Evolutionary conservation across 1,140 invertebrate genomes (phyloP).

Genomic region (Eupeodes corollae): DNA sequence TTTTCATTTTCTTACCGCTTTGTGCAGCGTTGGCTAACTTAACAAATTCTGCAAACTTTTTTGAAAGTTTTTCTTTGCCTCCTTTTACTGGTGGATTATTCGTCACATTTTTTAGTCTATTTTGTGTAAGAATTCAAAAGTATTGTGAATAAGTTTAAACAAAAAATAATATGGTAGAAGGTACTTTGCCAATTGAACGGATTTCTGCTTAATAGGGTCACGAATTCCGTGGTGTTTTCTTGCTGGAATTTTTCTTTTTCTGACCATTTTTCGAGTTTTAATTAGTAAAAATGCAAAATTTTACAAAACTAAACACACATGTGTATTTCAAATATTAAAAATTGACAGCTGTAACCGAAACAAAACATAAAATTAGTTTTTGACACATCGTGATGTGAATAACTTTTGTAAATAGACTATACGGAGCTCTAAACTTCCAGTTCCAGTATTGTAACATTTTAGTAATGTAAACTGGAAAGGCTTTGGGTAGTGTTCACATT

Average conservation of each 20-base stretch:
- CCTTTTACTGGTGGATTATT: slow-evolving; percentile 27
- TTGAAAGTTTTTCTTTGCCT: slow-evolving; percentile 27
- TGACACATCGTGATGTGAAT: too few species aligned
- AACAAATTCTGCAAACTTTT: slow-evolving; percentile 27
- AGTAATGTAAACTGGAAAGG: too few species aligned
- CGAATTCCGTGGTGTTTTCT: slow-evolving; percentile 34
- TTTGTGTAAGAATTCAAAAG: background rate
- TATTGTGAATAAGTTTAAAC: background rate
- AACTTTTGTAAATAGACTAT: too few species aligned
- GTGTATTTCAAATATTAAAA: too few species aligned
- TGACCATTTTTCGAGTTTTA: slow-evolving; percentile 18
- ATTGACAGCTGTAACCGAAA: too few species aligned
- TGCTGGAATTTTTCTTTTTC: slow-evolving; percentile 32
- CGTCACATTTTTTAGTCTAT: slow-evolving; percentile 27
- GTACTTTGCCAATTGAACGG: slow-evolving; percentile 26
- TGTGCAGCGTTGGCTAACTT: slow-evolving; percentile 23
- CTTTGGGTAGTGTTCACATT: too few species aligned
- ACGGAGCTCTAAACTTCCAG: too few species aligned
- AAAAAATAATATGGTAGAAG: background rate
- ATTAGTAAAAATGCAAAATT: too few species aligned
- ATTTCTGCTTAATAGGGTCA: slow-evolving; percentile 31
- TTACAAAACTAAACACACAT: too few species aligned
- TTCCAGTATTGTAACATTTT: too few species aligned
- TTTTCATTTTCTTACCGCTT: slow-evolving; percentile 22
- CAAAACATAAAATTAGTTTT: too few species aligned